Evolutionary conservation across 2,888 invertebrate genomes (phyloP).

Genomic region (Drosophila tripunctata): DNA sequence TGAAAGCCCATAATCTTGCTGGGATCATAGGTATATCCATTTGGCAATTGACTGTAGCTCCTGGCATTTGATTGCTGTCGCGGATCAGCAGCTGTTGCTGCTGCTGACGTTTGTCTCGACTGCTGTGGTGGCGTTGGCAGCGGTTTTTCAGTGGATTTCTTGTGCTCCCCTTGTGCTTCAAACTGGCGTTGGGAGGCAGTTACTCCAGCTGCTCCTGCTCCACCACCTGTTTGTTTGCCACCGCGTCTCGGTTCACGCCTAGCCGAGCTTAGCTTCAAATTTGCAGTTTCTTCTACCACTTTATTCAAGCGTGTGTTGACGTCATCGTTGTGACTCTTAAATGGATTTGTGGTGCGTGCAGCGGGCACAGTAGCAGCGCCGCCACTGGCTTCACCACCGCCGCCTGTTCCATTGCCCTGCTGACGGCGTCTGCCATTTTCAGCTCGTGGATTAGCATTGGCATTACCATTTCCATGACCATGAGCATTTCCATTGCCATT

Average conservation of each 20-base stretch:
- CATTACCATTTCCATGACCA: too few relatives aligned
- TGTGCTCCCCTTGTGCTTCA: conserved; percentile 10
- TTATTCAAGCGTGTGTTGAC: conserved; percentile 52
- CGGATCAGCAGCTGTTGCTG: conserved; percentile 51
- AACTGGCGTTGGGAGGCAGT: conserved; percentile 24
- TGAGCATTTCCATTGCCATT: too few relatives aligned
- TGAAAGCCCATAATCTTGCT: conserved; percentile 84
- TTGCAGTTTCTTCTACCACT: conserved; percentile 64
- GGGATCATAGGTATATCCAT: conserved; percentile 83
- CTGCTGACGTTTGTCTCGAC: too few relatives aligned
- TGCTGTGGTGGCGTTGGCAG: conserved; percentile 30
- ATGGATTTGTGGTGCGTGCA: conserved; percentile 24
- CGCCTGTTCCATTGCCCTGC: conserved; percentile 9
- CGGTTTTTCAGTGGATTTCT: conserved; percentile 45
- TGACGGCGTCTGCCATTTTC: conserved; percentile 64
- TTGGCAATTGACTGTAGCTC: conserved; percentile 68
- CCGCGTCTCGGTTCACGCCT: conserved; percentile 55
- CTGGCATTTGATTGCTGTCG: conserved; percentile 51
- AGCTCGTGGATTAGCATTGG: conserved; percentile 46
- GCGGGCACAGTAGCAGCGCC: background rate
- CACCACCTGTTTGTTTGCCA: conserved; percentile 21
- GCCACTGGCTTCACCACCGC: background rate
- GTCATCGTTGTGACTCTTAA: conserved; percentile 34
- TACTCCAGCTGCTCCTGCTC: too few relatives aligned
- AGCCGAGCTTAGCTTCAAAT: conserved; percentile 74